Conservation (phyloP, 23 tunicate species). For the Halocynthia aurantium region DNA sequence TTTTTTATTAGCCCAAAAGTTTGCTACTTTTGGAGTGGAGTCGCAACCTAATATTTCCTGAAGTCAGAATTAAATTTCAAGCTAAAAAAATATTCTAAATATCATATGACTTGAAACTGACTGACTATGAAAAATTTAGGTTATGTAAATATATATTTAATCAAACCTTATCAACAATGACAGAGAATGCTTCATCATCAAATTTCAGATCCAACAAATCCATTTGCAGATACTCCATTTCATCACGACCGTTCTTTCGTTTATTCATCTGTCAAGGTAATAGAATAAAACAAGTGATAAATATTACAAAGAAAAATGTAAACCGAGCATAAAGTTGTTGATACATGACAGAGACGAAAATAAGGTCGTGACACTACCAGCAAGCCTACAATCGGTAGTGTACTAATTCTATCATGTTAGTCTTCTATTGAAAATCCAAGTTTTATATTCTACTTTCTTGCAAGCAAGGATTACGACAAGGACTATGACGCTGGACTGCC, state of each 20-base stretch:
- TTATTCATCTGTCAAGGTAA: slow-evolving; percentile 38
- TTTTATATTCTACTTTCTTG: no score
- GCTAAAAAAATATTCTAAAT: background rate
- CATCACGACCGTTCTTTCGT: slow-evolving; percentile 22
- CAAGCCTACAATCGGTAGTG: no score
- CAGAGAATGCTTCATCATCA: slow-evolving; percentile 34
- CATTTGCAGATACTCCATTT: slow-evolving; percentile 59
- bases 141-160: background rate
- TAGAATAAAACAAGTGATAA: slow-evolving; percentile 2
- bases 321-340: background rate
- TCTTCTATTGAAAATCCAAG: no score
- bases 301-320: background rate
- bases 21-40: background rate
- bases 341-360: background rate
- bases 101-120: background rate
- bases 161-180: slow-evolving; percentile 72
- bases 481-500: no score
- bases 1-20: background rate
- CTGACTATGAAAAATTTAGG: background rate
- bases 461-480: no score
- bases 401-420: no score
- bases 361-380: no score
- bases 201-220: slow-evolving; percentile 46
- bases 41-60: background rate
- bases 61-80: background rate